Evolutionary conservation across 2,888 invertebrate genomes (phyloP), one percentile per base, ranked within the genome.

Genomic region (Allygus modestus): DNA sequence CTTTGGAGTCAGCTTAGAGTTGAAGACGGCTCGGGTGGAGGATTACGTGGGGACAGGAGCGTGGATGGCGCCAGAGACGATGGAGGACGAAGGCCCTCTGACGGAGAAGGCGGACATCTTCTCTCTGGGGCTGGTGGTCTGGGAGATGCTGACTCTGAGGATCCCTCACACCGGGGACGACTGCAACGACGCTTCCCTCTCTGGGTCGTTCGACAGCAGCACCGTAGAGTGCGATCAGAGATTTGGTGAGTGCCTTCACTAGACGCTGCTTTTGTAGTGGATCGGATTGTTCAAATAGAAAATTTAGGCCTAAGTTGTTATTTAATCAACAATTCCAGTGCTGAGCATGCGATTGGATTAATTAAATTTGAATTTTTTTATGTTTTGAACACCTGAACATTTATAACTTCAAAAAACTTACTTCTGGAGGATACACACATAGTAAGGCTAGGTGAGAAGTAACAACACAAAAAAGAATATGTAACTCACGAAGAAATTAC

Each of bases 61-160:
- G 17, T 97, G 97, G 97, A 94, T 93, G 87, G 94, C 96, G 0
- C 96, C 96, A 0, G 97, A 97, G 92, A 92, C 95, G 11, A 90
- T 96, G 23, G 88, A 90, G 9, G 93, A 93, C 12, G 65, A 65
- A 31, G 87, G 85, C 37, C 85, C 92, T 26, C 93, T 96, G 79
- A 94, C 94, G 2, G 91, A 91, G 87, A 96, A 95, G 90, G 94
- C 95, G 0, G 97, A 97, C 89, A 93, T 97, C 75, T 97, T 96
- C 91, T 92, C 97, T 0, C 94, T 94, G 86, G 97, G 97, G 0
- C 91, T 97, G 12, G 93, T 95, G 0, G 89, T 97, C 33, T 97
- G 95, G 94, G 97, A 97, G 92, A 97, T 96, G 93, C 91, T 97
- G 89, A 92, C 96, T 0, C 91, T 96, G 1, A 91, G 92, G 81